Percentiles rank a stretch among this genome's conserved stretches.
Conservation (phyloP, 2,113 vertebrate genomes). For the Oreotrochilus melanogaster region DNA sequence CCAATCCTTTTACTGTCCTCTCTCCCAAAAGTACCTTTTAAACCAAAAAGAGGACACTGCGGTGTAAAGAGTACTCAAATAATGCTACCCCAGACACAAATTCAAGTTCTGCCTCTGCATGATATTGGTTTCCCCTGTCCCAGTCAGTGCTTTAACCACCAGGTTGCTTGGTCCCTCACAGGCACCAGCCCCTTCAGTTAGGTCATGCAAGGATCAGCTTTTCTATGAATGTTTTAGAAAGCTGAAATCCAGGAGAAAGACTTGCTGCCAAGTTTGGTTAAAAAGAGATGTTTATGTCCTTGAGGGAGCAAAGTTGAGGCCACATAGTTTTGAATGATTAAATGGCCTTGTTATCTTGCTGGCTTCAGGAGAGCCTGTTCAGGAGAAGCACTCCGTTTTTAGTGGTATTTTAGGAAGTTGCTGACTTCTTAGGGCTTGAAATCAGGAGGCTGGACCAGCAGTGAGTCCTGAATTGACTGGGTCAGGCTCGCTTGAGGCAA, state of each 20-base stretch:
- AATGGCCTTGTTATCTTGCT: conserved; percentile 21
- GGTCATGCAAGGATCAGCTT: not conserved
- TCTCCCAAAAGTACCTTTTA: not conserved
- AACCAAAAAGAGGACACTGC: not conserved
- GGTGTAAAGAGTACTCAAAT: not conserved
- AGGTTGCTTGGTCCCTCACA: not conserved
- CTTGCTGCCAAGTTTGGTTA: conserved; percentile 22
- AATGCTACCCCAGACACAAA: not conserved
- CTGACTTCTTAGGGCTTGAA: not conserved
- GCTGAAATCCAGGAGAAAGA: conserved; percentile 13
- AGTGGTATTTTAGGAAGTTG: not conserved
- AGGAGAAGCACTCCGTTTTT: not conserved
- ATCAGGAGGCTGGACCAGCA: not conserved
- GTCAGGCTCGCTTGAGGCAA: not conserved
- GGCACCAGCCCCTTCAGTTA: not conserved
- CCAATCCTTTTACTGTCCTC: not conserved
- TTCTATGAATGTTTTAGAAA: not conserved
- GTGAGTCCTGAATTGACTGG: not conserved
- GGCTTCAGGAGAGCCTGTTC: conserved; percentile 18
- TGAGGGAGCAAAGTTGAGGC: not conserved
- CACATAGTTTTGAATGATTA: conserved; percentile 25
- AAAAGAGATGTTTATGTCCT: conserved; percentile 43
- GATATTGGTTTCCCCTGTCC: not conserved
- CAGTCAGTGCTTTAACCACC: not conserved
- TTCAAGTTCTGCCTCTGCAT: not conserved